These are phyloP conservation scores for Neuroscelio doddi DNA, from an alignment of 2,888 invertebrate genomes.

Conservation along the genomic window DNA sequence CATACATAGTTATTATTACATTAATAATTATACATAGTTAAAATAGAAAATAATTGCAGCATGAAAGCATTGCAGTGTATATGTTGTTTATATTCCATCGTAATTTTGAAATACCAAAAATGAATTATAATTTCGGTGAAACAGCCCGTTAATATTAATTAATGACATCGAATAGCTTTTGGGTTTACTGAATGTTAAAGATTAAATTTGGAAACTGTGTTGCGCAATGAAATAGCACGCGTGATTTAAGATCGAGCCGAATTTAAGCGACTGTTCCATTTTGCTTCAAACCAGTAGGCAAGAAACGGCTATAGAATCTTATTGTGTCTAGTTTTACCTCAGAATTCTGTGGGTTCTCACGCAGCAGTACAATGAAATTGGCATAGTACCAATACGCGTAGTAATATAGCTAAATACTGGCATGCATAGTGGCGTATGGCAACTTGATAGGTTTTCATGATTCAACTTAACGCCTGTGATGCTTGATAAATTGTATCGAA, in stretches of 20 bases:
- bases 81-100: too few relatives aligned
- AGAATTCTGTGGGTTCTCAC: conserved; percentile 16
- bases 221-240: conserved; percentile 12
- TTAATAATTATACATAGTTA: too few relatives aligned
- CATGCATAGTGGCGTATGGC: not conserved
- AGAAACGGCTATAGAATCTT: conserved; percentile 5
- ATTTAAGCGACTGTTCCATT: conserved; percentile 23
- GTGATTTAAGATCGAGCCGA: conserved; percentile 21
- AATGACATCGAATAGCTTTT: conserved; percentile 18
- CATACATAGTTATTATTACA: too few relatives aligned
- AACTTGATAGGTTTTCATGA: not conserved
- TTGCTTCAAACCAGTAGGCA: conserved; percentile 16
- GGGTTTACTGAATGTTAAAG: conserved; percentile 21
- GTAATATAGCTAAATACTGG: not conserved
- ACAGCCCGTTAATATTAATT: conserved; percentile 25
- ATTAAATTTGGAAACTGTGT: conserved; percentile 27
- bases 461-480: not conserved
- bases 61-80: too few relatives aligned
- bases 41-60: too few relatives aligned
- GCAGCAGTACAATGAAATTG: conserved; percentile 21
- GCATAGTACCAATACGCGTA: conserved; percentile 21
- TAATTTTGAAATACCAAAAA: conserved; percentile 6
- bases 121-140: conserved; percentile 20
- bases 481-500: not conserved
- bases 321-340: conserved; percentile 21